phyloP scores from a whole-genome alignment of 2,113 vertebrate genomes.

The Calyptommatus sinebrachiatus region DNA sequence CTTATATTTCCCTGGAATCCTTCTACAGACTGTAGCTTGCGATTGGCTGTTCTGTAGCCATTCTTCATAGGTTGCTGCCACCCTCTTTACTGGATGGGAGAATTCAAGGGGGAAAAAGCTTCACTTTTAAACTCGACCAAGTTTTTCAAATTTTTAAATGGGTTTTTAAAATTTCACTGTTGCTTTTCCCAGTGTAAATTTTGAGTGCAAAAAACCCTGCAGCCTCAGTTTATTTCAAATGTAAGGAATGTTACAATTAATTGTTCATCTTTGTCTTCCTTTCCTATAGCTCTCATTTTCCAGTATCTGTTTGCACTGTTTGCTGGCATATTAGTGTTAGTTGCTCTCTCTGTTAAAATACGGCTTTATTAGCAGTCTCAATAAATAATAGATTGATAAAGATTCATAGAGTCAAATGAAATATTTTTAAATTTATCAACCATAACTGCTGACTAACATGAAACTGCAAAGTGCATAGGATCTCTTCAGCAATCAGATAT shows the following conservation, averaged over 20 bases:
- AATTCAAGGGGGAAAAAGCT: too few relatives aligned
- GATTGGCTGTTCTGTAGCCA: too few relatives aligned
- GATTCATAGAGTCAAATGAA: neutral
- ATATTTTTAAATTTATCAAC: neutral
- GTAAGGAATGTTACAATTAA: neutral
- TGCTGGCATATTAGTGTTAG: neutral
- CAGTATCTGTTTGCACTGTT: constrained; percentile 12
- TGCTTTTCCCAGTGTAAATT: too few relatives aligned
- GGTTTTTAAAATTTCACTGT: too few relatives aligned
- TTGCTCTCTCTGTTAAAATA: neutral
- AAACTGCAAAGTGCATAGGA: neutral
- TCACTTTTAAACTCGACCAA: too few relatives aligned
- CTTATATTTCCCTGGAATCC: too few relatives aligned
- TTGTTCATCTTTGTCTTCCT: neutral
- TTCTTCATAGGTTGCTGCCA: too few relatives aligned
- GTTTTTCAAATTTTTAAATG: too few relatives aligned
- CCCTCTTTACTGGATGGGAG: too few relatives aligned
- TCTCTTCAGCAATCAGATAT: neutral
- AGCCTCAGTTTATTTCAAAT: neutral
- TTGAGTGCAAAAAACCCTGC: too few relatives aligned
- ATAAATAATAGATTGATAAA: neutral
- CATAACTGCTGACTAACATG: neutral
- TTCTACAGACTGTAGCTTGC: too few relatives aligned
- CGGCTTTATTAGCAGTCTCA: neutral
- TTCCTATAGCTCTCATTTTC: constrained; percentile 15